phyloP scores from a whole-genome alignment of 2,113 vertebrate species.

The Mixornis gularis region DNA sequence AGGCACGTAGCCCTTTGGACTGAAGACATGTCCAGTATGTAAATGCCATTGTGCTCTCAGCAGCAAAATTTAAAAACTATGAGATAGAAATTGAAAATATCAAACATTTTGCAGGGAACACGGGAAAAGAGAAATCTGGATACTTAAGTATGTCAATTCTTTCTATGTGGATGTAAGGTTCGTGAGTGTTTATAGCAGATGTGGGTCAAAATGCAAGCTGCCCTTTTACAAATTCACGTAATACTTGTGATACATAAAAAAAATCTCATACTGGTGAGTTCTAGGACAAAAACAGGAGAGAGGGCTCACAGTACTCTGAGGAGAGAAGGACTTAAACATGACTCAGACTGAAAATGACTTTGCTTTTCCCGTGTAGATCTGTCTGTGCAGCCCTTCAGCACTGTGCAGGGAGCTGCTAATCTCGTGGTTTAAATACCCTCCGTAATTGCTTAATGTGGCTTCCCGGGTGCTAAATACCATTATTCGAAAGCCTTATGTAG shows the following conservation, averaged over 20 bases:
- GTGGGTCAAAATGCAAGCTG: neutral
- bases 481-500: neutral
- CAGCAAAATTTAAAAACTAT: neutral
- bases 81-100: neutral
- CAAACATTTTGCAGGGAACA: neutral
- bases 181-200: neutral
- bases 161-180: neutral
- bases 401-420: neutral
- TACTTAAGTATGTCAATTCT: neutral
- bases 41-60: neutral
- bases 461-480: neutral
- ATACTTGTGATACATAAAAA: neutral
- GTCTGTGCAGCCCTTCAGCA: neutral
- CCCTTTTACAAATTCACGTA: neutral
- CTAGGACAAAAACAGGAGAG: neutral
- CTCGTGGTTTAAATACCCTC: neutral
- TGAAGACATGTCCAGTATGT: neutral
- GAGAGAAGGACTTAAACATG: neutral
- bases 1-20: neutral
- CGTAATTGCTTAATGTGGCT: neutral
- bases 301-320: neutral
- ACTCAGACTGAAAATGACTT: neutral
- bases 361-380: neutral
- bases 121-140: neutral
- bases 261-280: neutral